A percentile compares a stretch with the other conserved stretches of the same genome.
Evolutionary conservation across 2,797 vertebrate species (phyloP).

Genomic region (Thunnus albacares): DNA sequence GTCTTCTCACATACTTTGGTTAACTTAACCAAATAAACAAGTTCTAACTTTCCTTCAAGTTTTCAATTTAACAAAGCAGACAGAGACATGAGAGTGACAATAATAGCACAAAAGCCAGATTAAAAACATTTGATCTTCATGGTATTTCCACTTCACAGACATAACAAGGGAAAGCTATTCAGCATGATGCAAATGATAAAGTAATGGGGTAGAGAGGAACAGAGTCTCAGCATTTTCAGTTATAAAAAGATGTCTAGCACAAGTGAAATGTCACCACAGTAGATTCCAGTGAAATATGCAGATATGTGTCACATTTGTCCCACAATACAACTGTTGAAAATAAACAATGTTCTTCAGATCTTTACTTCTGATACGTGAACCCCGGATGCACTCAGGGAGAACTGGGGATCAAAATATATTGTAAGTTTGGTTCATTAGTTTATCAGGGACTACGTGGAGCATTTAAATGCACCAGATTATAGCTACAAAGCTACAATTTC

Average conservation of each 20-base stretch:
- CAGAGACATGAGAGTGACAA: constrained; percentile 23
- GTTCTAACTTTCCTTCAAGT: constrained; percentile 51
- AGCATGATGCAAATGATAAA: constrained; percentile 26
- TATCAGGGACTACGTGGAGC: background rate
- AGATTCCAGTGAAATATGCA: background rate
- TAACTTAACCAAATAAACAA: constrained; percentile 42
- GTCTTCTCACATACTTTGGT: constrained; percentile 26
- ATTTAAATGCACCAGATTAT: background rate
- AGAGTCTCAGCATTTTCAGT: constrained; percentile 23
- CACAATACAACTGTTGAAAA: too few relatives aligned
- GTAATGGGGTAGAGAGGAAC: constrained; percentile 10
- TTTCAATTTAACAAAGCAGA: constrained; percentile 32
- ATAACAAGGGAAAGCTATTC: constrained; percentile 16
- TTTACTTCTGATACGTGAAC: background rate
- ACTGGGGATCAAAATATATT: too few relatives aligned
- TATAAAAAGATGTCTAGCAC: constrained; percentile 10
- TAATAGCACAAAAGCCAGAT: constrained; percentile 42
- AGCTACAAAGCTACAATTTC: background rate
- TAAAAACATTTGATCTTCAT: constrained; percentile 46
- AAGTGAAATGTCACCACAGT: background rate
- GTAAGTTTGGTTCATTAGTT: background rate
- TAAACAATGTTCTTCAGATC: too few relatives aligned
- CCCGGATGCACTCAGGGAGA: background rate
- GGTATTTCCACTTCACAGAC: constrained; percentile 38
- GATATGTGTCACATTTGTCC: background rate